Percentiles rank a stretch among this genome's conserved stretches.
These are phyloP conservation scores for Pogonognathellus flavescens DNA, from an alignment of 1,140 invertebrate genomes.

Conservation along the genomic window DNA sequence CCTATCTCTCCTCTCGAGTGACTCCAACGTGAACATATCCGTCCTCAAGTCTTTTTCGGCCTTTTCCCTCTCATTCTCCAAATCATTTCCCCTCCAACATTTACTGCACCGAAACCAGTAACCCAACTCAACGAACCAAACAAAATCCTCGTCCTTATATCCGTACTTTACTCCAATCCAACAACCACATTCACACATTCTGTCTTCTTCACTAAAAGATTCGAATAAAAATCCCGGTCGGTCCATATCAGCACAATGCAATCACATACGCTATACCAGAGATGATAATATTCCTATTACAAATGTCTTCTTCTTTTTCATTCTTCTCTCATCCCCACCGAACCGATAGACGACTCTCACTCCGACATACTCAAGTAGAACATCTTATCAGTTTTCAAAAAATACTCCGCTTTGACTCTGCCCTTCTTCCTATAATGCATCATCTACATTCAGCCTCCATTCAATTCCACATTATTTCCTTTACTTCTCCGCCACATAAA, in stretches of 20 bases:
- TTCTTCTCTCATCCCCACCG: background rate
- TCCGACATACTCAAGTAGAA: background rate
- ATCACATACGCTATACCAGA: background rate
- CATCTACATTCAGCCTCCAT: slow-evolving; percentile 10
- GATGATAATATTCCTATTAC: background rate
- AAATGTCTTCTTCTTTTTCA: slow-evolving; percentile 10
- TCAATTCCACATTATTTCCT: background rate
- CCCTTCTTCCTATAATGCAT: background rate
- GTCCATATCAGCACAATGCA: background rate
- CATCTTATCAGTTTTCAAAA: background rate
- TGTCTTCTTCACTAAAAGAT: slow-evolving; percentile 15
- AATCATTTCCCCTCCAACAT: slow-evolving; percentile 61
- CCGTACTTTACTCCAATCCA: slow-evolving; percentile 2
- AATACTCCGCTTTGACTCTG: no score
- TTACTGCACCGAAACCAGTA: slow-evolving; percentile 53
- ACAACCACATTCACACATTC: slow-evolving; percentile 38
- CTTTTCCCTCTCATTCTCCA: slow-evolving; percentile 46
- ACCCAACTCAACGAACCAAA: slow-evolving; percentile 22
- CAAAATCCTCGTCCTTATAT: slow-evolving; percentile 7
- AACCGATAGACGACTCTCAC: background rate
- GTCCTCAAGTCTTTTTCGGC: slow-evolving; percentile 27
- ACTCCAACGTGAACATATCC: slow-evolving; percentile 8
- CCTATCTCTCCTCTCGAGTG: background rate
- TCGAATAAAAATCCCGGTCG: background rate
- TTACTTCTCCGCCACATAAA: background rate